These are phyloP conservation scores for Dicrurus megarhynchus DNA, from an alignment of 2,113 vertebrate genomes.

Conservation along the genomic window DNA sequence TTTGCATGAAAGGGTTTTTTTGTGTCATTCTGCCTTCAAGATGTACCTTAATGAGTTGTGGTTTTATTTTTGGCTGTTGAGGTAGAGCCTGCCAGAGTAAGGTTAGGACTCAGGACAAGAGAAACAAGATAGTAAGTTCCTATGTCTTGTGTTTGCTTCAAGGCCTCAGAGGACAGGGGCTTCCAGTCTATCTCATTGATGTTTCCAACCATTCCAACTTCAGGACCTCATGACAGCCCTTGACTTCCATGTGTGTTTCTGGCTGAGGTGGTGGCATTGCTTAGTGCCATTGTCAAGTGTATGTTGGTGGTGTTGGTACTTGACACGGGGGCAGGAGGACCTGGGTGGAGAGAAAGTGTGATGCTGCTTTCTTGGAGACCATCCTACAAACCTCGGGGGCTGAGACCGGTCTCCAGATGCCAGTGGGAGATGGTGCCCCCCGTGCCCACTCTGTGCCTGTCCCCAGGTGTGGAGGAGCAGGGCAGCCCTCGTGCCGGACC, in stretches of 20 bases:
- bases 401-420: neutral
- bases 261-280: neutral
- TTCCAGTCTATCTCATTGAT: neutral
- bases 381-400: neutral
- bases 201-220: neutral
- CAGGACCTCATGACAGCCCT: neutral
- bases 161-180: neutral
- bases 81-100: neutral
- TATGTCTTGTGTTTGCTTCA: neutral
- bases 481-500: neutral
- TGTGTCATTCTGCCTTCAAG: neutral
- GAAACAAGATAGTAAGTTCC: neutral
- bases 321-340: neutral
- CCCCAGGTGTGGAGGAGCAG: neutral
- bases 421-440: neutral
- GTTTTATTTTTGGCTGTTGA: neutral
- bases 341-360: fast-evolving
- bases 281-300: fast-evolving
- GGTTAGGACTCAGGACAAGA: neutral
- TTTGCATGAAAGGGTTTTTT: neutral
- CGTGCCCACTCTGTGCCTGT: neutral
- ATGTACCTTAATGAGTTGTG: neutral
- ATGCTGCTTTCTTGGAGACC: neutral
- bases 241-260: neutral
- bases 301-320: neutral